Conservation (phyloP, 1,140 invertebrate species). For the Atta cephalotes region DNA sequence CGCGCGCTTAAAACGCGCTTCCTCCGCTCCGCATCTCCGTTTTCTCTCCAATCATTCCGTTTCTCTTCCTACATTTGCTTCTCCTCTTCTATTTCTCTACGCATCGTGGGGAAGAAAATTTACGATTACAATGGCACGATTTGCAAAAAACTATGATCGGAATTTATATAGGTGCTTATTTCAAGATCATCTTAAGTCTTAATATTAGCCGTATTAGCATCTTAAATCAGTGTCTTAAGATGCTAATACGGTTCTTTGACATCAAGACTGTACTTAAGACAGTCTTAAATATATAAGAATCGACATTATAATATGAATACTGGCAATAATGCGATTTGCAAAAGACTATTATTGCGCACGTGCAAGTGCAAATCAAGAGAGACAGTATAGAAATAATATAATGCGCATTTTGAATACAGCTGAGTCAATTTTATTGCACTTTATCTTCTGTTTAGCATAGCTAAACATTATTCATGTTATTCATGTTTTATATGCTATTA, state of each 20-base stretch:
- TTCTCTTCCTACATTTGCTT: neutral
- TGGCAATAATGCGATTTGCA: slow-evolving; percentile 3
- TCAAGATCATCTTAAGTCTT: too few relatives aligned
- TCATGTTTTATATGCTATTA: neutral
- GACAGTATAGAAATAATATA: neutral
- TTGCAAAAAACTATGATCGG: slow-evolving; percentile 50
- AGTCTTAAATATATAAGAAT: too few relatives aligned
- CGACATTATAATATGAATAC: too few relatives aligned
- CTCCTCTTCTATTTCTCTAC: neutral
- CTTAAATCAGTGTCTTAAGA: too few relatives aligned
- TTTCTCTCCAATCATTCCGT: neutral
- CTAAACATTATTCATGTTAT: neutral
- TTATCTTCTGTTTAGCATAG: neutral
- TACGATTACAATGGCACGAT: neutral
- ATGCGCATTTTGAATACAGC: neutral
- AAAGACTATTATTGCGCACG: slow-evolving; percentile 40
- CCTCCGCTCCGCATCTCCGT: slow-evolving; percentile 40
- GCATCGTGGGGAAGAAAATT: slow-evolving; percentile 29
- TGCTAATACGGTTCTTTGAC: too few relatives aligned
- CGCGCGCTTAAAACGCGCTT: slow-evolving; percentile 55
- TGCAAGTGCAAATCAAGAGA: slow-evolving; percentile 1
- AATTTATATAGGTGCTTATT: too few relatives aligned
- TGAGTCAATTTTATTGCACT: neutral
- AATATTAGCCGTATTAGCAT: too few relatives aligned
- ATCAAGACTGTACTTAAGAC: too few relatives aligned